Percentiles rank a stretch among this genome's conserved stretches.
Conservation (phyloP, 1,140 invertebrate genomes). For the Drosophila nannoptera region DNA sequence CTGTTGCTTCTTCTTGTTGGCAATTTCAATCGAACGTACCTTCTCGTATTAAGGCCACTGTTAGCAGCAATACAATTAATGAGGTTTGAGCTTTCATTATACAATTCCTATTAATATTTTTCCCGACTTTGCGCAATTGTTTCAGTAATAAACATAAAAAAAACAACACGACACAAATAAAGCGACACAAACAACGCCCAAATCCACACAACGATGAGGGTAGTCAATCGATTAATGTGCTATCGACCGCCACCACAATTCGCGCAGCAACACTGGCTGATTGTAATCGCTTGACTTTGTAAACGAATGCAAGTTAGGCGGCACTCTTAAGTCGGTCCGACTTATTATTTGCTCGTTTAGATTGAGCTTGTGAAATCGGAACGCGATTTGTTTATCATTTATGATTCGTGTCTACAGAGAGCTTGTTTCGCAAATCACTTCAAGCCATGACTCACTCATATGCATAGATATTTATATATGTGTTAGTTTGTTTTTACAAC, state of each 20-base stretch:
- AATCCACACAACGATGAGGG: slow-evolving; percentile 27
- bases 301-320: not conserved
- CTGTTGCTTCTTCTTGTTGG: slow-evolving; percentile 13
- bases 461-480: not conserved
- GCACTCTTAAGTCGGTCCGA: not conserved
- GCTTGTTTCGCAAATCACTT: not conserved
- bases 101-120: not conserved
- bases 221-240: not conserved
- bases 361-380: no score
- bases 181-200: slow-evolving; percentile 53
- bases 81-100: slow-evolving; percentile 35
- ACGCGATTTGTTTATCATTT: no score
- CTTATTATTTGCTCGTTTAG: not conserved
- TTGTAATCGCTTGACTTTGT: not conserved
- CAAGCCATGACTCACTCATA: slow-evolving; percentile 12
- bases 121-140: not conserved
- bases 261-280: no score
- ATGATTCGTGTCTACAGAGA: not conserved
- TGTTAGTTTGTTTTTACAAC: slow-evolving; percentile 3
- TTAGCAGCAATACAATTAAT: slow-evolving; percentile 34
- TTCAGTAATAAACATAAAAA: slow-evolving; percentile 3
- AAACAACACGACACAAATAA: not conserved
- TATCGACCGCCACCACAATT: slow-evolving; percentile 16
- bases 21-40: slow-evolving; percentile 32
- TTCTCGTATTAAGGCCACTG: slow-evolving; percentile 47